Evolutionary conservation across 2,888 invertebrate species (phyloP), one percentile per base, ranked within the genome.

Genomic region (Euphydryas editha): DNA sequence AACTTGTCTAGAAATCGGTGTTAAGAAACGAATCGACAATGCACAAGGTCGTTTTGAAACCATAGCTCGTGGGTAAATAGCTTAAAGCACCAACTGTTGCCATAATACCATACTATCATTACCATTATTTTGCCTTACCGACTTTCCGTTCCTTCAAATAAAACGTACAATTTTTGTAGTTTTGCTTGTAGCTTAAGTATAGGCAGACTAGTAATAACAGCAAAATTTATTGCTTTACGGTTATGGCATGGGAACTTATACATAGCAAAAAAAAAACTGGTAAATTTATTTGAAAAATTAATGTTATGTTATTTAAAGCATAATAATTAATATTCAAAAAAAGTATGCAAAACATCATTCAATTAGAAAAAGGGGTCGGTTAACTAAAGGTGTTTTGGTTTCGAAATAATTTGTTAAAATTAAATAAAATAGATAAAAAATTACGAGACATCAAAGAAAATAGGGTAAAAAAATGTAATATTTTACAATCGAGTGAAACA

Each of bases 1-100:
- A 85, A 84, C 85, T 87, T 84, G 83, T 88, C 88, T 88, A 90
- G 90, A 91, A 91, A 90, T 91, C 87, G 82, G 80, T 85, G 86
- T 89, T 89, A 85, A 87, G 89, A 91, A 90, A 90, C 82, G 80
- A 84, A 84, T 82, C 80, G 76, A 76, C 83, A 78, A 79, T 75
- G 84, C 82, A 82, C 84, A 84, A 87, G 88, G 84, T 82, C 81
- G 81, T 82, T 85, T 83, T 81, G 77, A 84, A 84, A 73, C 68
- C 68, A 17, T 68, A 62, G 65, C 69, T 69, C 49, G 55, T 62
- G 68, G 67, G 67, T 66, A 59, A 72, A 65, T 59, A 65, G 47
- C 66, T 63, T 61, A 55, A 57, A 59, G 51, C 59, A 47, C 39
- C 49, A 58, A 56, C 56, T 20, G n/a, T 59, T 59, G 21, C 58